Evolutionary conservation across 2,113 vertebrate species (phyloP).

Genomic region (Elephantulus edwardii): DNA sequence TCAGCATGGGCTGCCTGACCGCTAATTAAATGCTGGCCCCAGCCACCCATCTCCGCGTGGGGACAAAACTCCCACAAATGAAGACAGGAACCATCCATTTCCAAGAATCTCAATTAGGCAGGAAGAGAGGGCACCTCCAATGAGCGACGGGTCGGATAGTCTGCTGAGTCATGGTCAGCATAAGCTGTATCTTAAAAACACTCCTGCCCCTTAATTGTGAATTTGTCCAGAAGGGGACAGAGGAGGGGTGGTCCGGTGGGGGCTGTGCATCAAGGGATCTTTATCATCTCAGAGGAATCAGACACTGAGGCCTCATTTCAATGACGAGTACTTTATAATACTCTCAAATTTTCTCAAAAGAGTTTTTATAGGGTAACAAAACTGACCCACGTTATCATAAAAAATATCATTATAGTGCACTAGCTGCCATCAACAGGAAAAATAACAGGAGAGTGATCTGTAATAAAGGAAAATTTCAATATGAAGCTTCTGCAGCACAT

Average conservation of each 20-base stretch:
- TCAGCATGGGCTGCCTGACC: background rate
- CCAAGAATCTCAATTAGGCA: background rate
- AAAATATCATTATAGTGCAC: background rate
- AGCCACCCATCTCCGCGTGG: background rate
- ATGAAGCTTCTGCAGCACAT: background rate
- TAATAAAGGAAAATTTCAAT: slow-evolving; percentile 13
- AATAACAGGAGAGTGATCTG: slow-evolving; percentile 31
- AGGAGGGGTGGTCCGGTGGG: background rate
- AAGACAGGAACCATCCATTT: background rate
- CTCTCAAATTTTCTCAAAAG: background rate
- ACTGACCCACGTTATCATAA: background rate
- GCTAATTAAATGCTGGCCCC: background rate
- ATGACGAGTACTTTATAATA: background rate
- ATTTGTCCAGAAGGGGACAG: background rate
- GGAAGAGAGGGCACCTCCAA: background rate
- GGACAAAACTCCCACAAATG: background rate
- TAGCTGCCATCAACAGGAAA: background rate
- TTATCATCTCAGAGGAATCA: background rate
- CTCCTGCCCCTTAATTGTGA: background rate
- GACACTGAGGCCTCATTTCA: background rate
- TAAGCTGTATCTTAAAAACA: background rate
- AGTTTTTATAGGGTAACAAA: background rate
- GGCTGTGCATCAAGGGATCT: background rate
- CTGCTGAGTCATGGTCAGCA: background rate
- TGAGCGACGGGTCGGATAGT: background rate